Evolutionary conservation across 2,888 invertebrate genomes (phyloP).

Genomic region (Plutella xylostella): DNA sequence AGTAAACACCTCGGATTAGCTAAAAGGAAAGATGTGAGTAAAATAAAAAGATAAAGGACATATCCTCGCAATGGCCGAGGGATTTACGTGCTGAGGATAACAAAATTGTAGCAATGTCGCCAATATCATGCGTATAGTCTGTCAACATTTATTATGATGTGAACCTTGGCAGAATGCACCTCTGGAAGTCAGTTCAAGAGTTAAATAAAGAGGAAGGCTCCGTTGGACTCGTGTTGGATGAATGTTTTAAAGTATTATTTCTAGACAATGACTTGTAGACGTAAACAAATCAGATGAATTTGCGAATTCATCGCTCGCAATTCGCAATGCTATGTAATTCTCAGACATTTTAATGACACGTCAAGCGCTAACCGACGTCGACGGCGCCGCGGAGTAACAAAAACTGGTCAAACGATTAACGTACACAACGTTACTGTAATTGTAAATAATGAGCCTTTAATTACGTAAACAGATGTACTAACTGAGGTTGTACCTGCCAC

Average conservation of each 20-base stretch:
- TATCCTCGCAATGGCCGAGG: constrained; percentile 20
- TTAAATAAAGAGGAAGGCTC: too few relatives aligned
- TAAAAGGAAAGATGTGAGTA: constrained; percentile 24
- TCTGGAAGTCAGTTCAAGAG: too few relatives aligned
- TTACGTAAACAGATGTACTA: constrained; percentile 23
- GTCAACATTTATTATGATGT: too few relatives aligned
- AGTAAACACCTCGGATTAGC: too few relatives aligned
- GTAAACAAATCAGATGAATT: too few relatives aligned
- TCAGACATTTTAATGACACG: constrained; percentile 16
- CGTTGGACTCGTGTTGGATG: too few relatives aligned
- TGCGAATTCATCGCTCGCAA: too few relatives aligned
- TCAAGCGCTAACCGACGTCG: constrained; percentile 27
- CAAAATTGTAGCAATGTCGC: constrained; percentile 10
- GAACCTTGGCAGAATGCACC: too few relatives aligned
- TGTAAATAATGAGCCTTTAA: constrained; percentile 34
- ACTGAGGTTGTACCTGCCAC: neutral
- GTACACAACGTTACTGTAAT: constrained; percentile 26
- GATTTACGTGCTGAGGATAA: constrained; percentile 23
- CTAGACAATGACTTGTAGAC: too few relatives aligned
- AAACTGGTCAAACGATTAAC: constrained; percentile 29
- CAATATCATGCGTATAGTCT: constrained; percentile 18
- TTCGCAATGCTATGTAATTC: neutral
- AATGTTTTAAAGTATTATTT: too few relatives aligned
- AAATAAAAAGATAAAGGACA: constrained; percentile 15
- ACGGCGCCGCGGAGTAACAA: constrained; percentile 30